Percentiles rank a stretch among this genome's conserved stretches.
phyloP scores from a whole-genome alignment of 1,140 invertebrate species.

The Microplitis mediator region DNA sequence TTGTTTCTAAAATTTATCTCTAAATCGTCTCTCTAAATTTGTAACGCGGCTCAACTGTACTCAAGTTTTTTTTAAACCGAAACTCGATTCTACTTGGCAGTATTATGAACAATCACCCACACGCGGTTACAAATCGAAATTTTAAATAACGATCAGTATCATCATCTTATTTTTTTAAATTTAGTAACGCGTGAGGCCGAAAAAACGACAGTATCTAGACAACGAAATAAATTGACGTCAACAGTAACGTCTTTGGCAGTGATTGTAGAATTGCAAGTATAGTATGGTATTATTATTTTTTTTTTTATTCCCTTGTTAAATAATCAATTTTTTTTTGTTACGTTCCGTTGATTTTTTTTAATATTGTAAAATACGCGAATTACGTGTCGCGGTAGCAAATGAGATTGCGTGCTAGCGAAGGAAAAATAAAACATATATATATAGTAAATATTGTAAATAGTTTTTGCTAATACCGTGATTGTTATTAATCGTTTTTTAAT shows the following conservation, averaged over 20 bases:
- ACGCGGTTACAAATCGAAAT: slow-evolving; percentile 14
- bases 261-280: slow-evolving; percentile 54
- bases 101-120: slow-evolving; percentile 55
- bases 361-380: slow-evolving; percentile 25
- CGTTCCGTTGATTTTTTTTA: slow-evolving; percentile 11
- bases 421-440: neutral
- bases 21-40: too few relatives aligned
- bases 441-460: neutral
- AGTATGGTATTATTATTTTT: slow-evolving; percentile 22
- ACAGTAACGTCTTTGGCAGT: slow-evolving; percentile 58
- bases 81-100: slow-evolving; percentile 55
- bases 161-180: neutral
- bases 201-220: slow-evolving; percentile 41
- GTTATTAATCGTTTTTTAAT: too few relatives aligned
- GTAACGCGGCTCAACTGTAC: neutral
- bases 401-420: neutral
- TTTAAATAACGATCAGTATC: too few relatives aligned
- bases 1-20: too few relatives aligned
- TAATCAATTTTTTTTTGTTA: slow-evolving; percentile 11
- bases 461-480: too few relatives aligned
- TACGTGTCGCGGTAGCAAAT: neutral
- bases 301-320: slow-evolving; percentile 15
- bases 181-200: slow-evolving; percentile 28
- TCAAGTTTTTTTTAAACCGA: slow-evolving; percentile 35
- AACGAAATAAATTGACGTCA: slow-evolving; percentile 46